Conservation (phyloP, 1,140 invertebrate genomes). For the Centruroides vittatus region DNA sequence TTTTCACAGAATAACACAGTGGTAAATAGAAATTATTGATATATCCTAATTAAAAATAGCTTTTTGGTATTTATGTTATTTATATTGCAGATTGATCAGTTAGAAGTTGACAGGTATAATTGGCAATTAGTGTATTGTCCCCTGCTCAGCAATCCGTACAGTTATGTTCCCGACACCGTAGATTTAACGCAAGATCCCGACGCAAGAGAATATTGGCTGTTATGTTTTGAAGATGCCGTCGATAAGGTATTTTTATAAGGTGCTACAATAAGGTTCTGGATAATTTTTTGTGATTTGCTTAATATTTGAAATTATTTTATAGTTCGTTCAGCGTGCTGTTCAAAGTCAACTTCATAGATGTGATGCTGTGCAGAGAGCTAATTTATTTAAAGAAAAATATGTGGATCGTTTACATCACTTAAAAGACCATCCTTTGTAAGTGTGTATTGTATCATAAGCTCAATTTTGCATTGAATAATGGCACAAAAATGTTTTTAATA, state of each 20-base stretch:
- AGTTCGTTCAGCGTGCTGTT: conserved; percentile 41
- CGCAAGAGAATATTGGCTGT: conserved; percentile 83
- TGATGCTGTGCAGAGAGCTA: conserved; percentile 58
- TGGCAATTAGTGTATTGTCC: conserved; percentile 42
- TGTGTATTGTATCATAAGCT: conserved; percentile 24
- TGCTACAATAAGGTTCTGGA: conserved; percentile 49
- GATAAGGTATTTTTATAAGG: conserved; percentile 28
- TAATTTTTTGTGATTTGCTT: conserved; percentile 19
- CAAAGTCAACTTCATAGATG: conserved; percentile 54
- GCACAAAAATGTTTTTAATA: too few species aligned
- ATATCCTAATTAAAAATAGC: too few species aligned
- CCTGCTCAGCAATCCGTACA: conserved; percentile 41
- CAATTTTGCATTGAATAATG: conserved; percentile 11
- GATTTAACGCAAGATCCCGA: conserved; percentile 70
- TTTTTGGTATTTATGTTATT: too few species aligned
- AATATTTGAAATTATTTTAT: conserved; percentile 3
- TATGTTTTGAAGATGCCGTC: conserved; percentile 67
- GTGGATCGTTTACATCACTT: conserved; percentile 60
- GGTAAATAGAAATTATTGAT: conserved; percentile 9
- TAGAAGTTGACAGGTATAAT: conserved; percentile 52
- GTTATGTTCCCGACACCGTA: conserved; percentile 75
- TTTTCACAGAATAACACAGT: conserved; percentile 12
- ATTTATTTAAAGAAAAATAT: conserved; percentile 70
- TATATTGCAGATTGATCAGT: conserved; percentile 36
- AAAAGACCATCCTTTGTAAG: conserved; percentile 63